Percentiles rank a stretch among this genome's conserved stretches.
Evolutionary conservation across 1,140 invertebrate species (phyloP).

Genomic region (Brachionus angularis): DNA sequence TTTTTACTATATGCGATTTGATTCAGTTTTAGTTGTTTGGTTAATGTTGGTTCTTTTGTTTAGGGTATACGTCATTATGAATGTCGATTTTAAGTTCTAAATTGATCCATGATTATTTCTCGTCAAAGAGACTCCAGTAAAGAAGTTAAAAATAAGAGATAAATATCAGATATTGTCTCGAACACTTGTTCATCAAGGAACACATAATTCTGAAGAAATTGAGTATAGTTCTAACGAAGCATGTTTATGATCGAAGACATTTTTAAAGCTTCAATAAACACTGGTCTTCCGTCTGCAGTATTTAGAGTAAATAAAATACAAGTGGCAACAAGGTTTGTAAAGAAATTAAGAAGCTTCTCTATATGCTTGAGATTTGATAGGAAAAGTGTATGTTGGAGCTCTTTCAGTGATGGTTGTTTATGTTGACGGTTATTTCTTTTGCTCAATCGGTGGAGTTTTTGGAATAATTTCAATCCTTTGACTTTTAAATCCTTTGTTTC

Average conservation of each 20-base stretch:
- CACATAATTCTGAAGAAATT: conserved; percentile 32
- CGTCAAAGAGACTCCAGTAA: conserved; percentile 83
- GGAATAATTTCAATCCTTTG: neutral
- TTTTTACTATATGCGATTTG: conserved; percentile 66
- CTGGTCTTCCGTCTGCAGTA: conserved; percentile 11
- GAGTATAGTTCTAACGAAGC: neutral
- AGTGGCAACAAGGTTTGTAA: conserved; percentile 21
- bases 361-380: conserved; percentile 44
- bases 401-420: conserved; percentile 1
- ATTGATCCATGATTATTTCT: conserved; percentile 80
- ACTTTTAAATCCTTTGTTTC: too few species aligned
- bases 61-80: conserved; percentile 46
- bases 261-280: conserved; percentile 9
- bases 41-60: conserved; percentile 45
- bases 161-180: conserved; percentile 72
- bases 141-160: conserved; percentile 85
- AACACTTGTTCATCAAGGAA: conserved; percentile 24
- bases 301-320: conserved; percentile 15
- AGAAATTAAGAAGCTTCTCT: conserved; percentile 14
- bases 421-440: neutral
- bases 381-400: conserved; percentile 33
- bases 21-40: conserved; percentile 50
- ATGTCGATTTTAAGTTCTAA: conserved; percentile 61
- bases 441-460: neutral
- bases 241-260: conserved; percentile 25